These are phyloP conservation scores for Dryobates pubescens DNA, from an alignment of 2,797 vertebrate species.

Conservation along the genomic window DNA sequence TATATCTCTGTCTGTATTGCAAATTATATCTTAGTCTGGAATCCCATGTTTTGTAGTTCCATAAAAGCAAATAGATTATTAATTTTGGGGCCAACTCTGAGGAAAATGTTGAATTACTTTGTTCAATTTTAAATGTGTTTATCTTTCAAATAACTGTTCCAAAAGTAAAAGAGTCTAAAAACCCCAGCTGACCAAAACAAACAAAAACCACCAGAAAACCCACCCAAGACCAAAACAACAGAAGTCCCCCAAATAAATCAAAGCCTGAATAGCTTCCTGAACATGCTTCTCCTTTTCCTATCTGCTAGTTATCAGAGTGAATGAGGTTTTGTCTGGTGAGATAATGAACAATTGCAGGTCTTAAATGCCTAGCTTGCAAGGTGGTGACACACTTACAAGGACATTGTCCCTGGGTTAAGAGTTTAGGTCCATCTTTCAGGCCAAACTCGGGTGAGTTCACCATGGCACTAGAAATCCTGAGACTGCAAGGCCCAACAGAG, in stretches of 20 bases:
- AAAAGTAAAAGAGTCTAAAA: neutral
- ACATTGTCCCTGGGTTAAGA: neutral
- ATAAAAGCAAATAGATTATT: neutral
- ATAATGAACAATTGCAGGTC: neutral
- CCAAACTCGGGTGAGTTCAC: neutral
- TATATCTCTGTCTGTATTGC: neutral
- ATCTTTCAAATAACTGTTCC: neutral
- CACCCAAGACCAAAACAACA: too few relatives aligned
- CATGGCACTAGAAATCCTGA: fast-evolving
- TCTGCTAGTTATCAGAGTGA: neutral
- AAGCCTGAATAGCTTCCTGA: neutral
- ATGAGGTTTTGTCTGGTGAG: neutral
- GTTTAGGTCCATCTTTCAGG: neutral
- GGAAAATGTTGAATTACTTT: neutral
- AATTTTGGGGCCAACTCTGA: neutral
- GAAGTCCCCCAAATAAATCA: neutral
- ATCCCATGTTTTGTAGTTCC: neutral
- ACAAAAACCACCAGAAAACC: neutral
- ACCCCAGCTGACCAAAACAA: too few relatives aligned
- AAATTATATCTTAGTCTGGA: neutral
- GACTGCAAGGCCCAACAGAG: fast-evolving
- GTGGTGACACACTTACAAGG: neutral
- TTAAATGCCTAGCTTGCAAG: neutral
- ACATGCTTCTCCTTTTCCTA: neutral
- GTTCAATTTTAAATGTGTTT: neutral